Conservation (phyloP, 2,888 invertebrate species). For the Cryptus viduatorius region DNA sequence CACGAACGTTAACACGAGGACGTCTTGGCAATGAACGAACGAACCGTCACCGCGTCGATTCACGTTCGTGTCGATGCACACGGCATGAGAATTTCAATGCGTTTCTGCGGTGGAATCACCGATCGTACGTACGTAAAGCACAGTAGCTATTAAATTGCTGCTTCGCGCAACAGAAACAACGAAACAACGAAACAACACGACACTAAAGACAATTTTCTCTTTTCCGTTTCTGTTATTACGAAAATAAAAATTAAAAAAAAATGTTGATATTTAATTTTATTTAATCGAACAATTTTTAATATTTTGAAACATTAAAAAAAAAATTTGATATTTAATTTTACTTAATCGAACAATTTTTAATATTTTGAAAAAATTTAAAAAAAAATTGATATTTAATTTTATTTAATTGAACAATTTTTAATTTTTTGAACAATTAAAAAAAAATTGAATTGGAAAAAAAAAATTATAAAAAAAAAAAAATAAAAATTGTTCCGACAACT, state of each 20-base stretch:
- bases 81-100: conserved; percentile 49
- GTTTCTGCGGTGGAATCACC: not conserved
- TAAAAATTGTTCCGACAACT: conserved; percentile 33
- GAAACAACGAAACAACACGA: not conserved
- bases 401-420: too few relatives aligned
- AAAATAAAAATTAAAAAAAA: not conserved
- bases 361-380: too few relatives aligned
- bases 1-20: conserved; percentile 4
- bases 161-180: not conserved
- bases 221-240: not conserved
- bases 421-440: too few relatives aligned
- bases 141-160: not conserved
- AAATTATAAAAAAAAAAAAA: conserved; percentile 11
- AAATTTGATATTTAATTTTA: too few relatives aligned
- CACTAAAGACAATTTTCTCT: conserved; percentile 31
- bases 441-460: too few relatives aligned
- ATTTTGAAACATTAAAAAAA: too few relatives aligned
- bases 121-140: not conserved
- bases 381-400: too few relatives aligned
- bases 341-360: too few relatives aligned
- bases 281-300: too few relatives aligned
- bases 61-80: conserved; percentile 19
- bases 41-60: conserved; percentile 4
- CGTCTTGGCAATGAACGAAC: conserved; percentile 15
- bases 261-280: too few relatives aligned